Base-by-base conservation (phyloP, 2,113 vertebrate genomes). In the Hiodon tergisus region DNA sequence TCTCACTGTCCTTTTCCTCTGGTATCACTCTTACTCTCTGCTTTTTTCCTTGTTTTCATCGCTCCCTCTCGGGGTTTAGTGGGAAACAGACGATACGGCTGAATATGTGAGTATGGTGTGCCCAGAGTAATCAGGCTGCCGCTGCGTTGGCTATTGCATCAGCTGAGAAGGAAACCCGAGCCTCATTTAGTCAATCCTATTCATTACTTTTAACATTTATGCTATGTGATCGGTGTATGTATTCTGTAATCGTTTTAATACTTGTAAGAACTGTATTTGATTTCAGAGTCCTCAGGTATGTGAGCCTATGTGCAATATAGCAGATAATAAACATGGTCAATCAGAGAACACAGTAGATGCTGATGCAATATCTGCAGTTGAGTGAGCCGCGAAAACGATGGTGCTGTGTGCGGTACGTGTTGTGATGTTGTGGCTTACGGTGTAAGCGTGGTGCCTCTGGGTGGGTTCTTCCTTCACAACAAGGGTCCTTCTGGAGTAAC, bases 1-100 rank as follows among this genome's bases (percentile, higher is more conserved):
- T 2, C 48, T 13, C 67, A 51, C 46, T 11, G 69, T 10, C 16
- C 48, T 55, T 55, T 8, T 46, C n/a, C 63, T 3, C 16, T 10
- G 17, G 77, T 78, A 78, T 67, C 78, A 70, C 48, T 86, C 87
- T 86, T 88, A 87, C 88, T 87, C 86, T 87, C 81, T 82, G 72
- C 87, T 85, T 76, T 92, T 89, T 72, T 81, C 53, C 76, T 84
- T 82, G 79, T 86, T 84, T 78, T 83, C 79, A 81, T 86, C 78
- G 79, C 82, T 82, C 86, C 86, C 88, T 75, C 88, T 89, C 91
- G 84, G 85, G 90, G 85, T 88, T 89, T 94, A 99, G 97, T 98
- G 96, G 96, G 97, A 98, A 93, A 97, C 85, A 86, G 97, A 99
- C 88, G 94, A 98, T 88, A 97, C 94, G 66, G 95, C 96, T 71